These are phyloP conservation scores for Synergus itoensis DNA, from an alignment of 2,888 invertebrate genomes.

Conservation along the genomic window DNA sequence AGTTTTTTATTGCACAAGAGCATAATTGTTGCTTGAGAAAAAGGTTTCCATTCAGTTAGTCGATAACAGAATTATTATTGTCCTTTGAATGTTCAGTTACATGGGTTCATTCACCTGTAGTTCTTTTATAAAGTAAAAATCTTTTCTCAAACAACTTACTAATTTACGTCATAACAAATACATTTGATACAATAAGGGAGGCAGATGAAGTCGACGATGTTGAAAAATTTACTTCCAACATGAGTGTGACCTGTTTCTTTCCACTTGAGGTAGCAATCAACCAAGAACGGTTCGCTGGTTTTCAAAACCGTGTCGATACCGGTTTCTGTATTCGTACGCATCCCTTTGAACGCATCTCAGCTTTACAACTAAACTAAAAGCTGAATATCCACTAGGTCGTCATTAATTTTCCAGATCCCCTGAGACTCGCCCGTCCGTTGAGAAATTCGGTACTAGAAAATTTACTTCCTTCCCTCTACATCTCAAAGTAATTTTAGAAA, in stretches of 20 bases:
- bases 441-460: constrained; percentile 26
- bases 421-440: constrained; percentile 13
- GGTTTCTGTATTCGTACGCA: constrained; percentile 50
- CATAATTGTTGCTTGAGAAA: not conserved
- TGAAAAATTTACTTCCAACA: constrained; percentile 4
- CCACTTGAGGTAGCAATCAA: constrained; percentile 59
- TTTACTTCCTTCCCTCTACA: constrained; percentile 16
- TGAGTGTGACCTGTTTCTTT: constrained; percentile 54
- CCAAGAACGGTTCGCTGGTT: constrained; percentile 59
- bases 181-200: not conserved
- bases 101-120: not conserved
- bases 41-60: not conserved
- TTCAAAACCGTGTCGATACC: constrained; percentile 51
- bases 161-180: not conserved
- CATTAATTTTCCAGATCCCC: constrained; percentile 35
- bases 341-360: constrained; percentile 12
- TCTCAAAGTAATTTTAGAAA: constrained; percentile 23
- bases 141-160: not conserved
- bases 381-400: constrained; percentile 35
- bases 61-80: not conserved
- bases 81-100: not conserved
- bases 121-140: not conserved
- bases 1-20: not conserved
- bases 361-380: constrained; percentile 19
- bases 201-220: constrained; percentile 27